Evolutionary conservation across 2,888 invertebrate species (phyloP), one percentile per base, ranked within the genome.

Genomic region (Onthophagus sagittarius): DNA sequence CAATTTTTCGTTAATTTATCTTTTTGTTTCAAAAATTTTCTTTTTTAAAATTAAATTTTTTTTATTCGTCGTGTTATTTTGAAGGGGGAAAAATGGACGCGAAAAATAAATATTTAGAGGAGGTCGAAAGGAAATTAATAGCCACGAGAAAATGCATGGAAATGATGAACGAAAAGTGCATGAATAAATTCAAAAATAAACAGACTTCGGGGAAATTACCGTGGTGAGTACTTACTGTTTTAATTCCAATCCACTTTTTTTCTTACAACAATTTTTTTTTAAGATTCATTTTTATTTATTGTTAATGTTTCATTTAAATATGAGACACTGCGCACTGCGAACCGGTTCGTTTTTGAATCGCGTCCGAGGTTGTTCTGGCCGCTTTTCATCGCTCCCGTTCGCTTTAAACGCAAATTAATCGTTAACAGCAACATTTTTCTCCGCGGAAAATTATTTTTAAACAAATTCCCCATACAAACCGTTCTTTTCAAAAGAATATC

Each of bases 111-210:
- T 74, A 74, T 53, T 53, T 78, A 71, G 77, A 78, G n/a, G 73
- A 72, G 53, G 75, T 78, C 53, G 73, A 74, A 72, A 76, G 75
- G 71, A 75, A 77, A 15, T 74, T 77, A 67, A 76, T 76, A 63
- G 78, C 77, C 32, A 77, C 77, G 63, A 76, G 77, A 62, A 73
- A 73, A 71, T 78, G 78, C 72, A 75, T 78, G 71, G 76, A 77
- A 31, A 72, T 74, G 62, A 78, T 78, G 78, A 78, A 78, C 71
- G 76, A 75, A 69, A 78, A 77, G 62, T 78, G 78, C 69, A 11
- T 72, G 39, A 63, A 63, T 13, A 72, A 73, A 14, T 70, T 65
- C 53, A 74, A 72, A 64, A 72, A 74, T 39, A 72, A 71, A 14
- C 71, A 70, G 32, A 71, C 74, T 11, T 15, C 67, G 53, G 74